Conservation (phyloP, 2,888 invertebrate genomes). For the Papilio gigon region DNA sequence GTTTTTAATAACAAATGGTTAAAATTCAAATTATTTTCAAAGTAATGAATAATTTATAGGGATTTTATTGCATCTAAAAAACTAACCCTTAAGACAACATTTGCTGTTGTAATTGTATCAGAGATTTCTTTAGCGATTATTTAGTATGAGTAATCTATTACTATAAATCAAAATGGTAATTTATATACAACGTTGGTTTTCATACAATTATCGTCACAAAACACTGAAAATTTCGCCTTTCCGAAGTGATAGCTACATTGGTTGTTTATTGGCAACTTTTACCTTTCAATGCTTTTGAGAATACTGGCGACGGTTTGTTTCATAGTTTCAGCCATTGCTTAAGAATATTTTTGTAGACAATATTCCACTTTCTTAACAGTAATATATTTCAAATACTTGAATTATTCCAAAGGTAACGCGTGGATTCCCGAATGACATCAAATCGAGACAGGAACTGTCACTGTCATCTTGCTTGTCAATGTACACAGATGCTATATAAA, state of each 20-base stretch:
- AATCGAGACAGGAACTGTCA: not conserved
- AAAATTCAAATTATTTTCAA: not conserved
- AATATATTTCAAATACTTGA: not conserved
- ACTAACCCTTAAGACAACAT: not conserved
- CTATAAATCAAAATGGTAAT: no score
- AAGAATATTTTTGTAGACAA: not conserved
- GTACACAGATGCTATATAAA: no score
- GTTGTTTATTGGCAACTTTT: conserved; percentile 44
- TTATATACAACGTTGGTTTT: not conserved
- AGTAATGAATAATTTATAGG: not conserved
- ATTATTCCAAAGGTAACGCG: conserved; percentile 1
- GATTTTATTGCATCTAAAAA: not conserved
- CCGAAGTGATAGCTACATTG: not conserved
- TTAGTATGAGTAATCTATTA: no score
- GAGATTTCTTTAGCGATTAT: no score
- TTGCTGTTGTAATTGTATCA: no score
- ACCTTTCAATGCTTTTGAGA: conserved; percentile 97
- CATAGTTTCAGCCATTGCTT: conserved; percentile 90
- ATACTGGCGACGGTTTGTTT: conserved; percentile 92
- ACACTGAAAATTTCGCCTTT: not conserved
- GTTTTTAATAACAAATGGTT: not conserved
- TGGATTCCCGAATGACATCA: not conserved
- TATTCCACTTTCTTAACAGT: not conserved
- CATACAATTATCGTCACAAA: not conserved
- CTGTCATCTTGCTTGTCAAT: not conserved